These are phyloP conservation scores for Nipponia nippon DNA, from an alignment of 2,113 vertebrate genomes.

Conservation along the genomic window DNA sequence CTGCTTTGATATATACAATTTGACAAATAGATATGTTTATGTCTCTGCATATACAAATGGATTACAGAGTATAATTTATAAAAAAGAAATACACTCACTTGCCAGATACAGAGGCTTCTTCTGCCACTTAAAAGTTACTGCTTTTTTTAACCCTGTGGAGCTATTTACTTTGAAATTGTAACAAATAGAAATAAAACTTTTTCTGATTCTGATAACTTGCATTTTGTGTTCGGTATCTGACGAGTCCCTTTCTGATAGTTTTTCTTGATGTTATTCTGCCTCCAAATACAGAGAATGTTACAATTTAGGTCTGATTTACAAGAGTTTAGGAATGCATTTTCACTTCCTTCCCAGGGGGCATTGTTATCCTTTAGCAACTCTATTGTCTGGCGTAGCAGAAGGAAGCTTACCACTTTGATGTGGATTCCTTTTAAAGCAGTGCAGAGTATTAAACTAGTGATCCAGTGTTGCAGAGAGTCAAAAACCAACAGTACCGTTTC, in stretches of 20 bases:
- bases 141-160: background rate
- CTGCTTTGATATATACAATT: background rate
- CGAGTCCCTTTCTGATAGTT: slow-evolving; percentile 5
- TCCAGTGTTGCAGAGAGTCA: slow-evolving; percentile 31
- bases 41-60: background rate
- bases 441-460: slow-evolving; percentile 4
- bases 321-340: slow-evolving; percentile 43
- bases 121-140: background rate
- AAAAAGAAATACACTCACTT: background rate
- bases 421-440: slow-evolving; percentile 23
- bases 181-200: slow-evolving; percentile 16
- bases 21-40: background rate
- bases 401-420: slow-evolving; percentile 28
- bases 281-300: slow-evolving; percentile 10
- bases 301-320: slow-evolving; percentile 31
- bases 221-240: background rate
- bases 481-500: slow-evolving; percentile 15
- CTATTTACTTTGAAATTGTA: slow-evolving; percentile 38
- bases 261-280: slow-evolving; percentile 48
- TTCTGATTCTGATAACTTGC: slow-evolving; percentile 10
- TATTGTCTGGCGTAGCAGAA: slow-evolving; percentile 47
- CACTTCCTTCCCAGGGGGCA: slow-evolving; percentile 31
- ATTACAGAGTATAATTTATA: background rate
- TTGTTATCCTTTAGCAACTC: slow-evolving; percentile 61
- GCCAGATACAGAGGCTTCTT: background rate